Evolutionary conservation across 92 coral and sea anemone genomes (phyloP).

Genomic region (Parazoanthus swiftii): DNA sequence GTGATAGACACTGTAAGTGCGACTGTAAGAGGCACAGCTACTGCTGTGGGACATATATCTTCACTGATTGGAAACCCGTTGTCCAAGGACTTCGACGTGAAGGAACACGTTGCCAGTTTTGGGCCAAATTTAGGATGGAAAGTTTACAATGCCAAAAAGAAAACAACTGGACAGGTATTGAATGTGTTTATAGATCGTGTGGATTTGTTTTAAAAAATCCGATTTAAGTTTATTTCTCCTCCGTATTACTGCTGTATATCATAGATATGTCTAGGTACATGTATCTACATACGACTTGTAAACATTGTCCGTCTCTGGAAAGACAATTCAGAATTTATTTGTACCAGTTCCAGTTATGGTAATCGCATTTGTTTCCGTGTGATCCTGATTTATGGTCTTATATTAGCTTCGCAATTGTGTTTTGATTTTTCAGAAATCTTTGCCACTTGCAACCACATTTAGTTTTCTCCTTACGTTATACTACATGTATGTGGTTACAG

Average conservation of each 20-base stretch:
- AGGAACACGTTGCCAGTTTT: conserved; percentile 90
- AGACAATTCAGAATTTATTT: too few relatives aligned
- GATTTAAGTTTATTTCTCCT: neutral
- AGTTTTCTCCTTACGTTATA: neutral
- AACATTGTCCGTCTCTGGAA: too few relatives aligned
- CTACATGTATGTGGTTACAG: too few relatives aligned
- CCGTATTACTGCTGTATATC: neutral
- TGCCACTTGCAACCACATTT: neutral
- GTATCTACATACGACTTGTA: too few relatives aligned
- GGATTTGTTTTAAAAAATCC: too few relatives aligned
- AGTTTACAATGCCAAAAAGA: conserved; percentile 85
- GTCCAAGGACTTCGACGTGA: conserved; percentile 87
- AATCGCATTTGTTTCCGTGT: neutral
- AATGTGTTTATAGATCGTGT: neutral
- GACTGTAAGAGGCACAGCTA: conserved; percentile 84
- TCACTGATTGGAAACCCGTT: conserved; percentile 93
- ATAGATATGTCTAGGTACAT: too few relatives aligned
- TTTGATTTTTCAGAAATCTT: neutral
- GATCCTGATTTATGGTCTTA: neutral
- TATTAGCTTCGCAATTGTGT: too few relatives aligned
- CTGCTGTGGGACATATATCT: conserved; percentile 85
- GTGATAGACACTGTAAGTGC: conserved; percentile 57
- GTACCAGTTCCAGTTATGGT: neutral
- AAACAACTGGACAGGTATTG: conserved; percentile 92
- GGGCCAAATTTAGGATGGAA: conserved; percentile 97